Evolutionary conservation across 2,113 vertebrate genomes (phyloP).

Genomic region (Sapajus apella): DNA sequence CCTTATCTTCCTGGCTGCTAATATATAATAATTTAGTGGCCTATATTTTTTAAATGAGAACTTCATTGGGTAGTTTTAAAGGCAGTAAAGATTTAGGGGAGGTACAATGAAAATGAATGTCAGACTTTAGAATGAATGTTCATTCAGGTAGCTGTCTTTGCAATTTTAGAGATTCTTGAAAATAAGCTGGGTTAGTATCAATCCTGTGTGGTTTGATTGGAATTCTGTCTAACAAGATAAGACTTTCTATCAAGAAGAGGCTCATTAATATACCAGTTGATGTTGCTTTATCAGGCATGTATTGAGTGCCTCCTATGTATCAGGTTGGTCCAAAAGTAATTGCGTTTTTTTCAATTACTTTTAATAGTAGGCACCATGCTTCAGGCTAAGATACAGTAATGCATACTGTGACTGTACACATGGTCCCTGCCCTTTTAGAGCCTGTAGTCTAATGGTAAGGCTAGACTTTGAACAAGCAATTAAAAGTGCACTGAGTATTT

Average conservation of each 20-base stretch:
- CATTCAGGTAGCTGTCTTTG: conserved; percentile 41
- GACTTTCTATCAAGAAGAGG: not conserved
- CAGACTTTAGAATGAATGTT: conserved; percentile 43
- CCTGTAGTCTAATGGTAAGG: not conserved
- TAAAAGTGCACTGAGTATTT: not conserved
- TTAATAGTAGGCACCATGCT: not conserved
- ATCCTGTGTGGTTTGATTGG: not conserved
- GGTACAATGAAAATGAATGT: conserved; percentile 59
- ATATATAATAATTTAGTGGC: conserved; percentile 76
- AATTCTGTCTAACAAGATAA: not conserved
- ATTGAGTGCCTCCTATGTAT: not conserved
- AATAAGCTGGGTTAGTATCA: not conserved
- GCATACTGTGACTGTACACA: no score
- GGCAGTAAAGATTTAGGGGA: conserved; percentile 70
- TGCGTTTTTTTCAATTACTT: no score
- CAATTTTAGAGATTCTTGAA: conserved; percentile 23
- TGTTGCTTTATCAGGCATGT: not conserved
- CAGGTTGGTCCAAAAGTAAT: no score
- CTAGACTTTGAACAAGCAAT: not conserved
- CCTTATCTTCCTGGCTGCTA: conserved; percentile 60
- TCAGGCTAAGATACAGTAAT: not conserved
- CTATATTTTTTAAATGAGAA: conserved; percentile 65
- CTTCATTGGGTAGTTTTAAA: conserved; percentile 68
- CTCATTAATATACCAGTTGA: not conserved
- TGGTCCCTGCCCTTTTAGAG: not conserved